Base-by-base conservation (phyloP, 2,113 vertebrate species). In the Bungarus multicinctus region DNA sequence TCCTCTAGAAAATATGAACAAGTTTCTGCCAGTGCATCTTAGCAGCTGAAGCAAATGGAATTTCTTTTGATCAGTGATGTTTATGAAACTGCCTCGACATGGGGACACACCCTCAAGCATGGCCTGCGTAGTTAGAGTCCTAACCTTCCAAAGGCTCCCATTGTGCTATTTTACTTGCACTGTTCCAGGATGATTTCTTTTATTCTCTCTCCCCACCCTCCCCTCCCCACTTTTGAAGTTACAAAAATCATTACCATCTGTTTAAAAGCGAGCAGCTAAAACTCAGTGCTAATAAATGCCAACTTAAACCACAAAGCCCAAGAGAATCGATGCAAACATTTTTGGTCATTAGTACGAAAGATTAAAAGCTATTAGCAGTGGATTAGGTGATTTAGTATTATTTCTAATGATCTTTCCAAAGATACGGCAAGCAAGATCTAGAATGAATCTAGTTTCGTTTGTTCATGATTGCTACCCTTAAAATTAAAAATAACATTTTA, bases 161-260 rank as follows among this genome's bases (percentile, higher is more conserved):
- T 92, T 89, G 90, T 96, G 96, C 94, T 96, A 43, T 96, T 96
- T 96, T 96, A 91, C 94, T 93, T 94, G 90, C 39, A 91, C n/a
- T 9, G 14, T 94, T 94, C 93, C 88, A 92, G 10, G 64, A 90
- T 87, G 27, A 91, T 94, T 96, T 95, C 57, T 92, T 96, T 95
- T 96, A 90, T 94, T 95, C 95, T 81, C 18, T 81, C 89, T 94
- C 95, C 96, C 94, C 93, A 52, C 69, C 90, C 96, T 94, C 95
- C 95, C 92, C 64, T 89, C 88, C 90, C 94, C 94, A 90, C 91
- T 95, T 89, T 94, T 81, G 94, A 96, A 96, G 95, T 95, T 86
- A 88, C 90, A 94, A 93, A 94, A 97, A 97, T 96, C 95, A 94
- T 93, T 97, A 96, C 95, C 97, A 97, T 96, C 96, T 97, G 96